Evolutionary conservation across 1,140 invertebrate genomes (phyloP).

Genomic region (Macrocentrus cingulum): DNA sequence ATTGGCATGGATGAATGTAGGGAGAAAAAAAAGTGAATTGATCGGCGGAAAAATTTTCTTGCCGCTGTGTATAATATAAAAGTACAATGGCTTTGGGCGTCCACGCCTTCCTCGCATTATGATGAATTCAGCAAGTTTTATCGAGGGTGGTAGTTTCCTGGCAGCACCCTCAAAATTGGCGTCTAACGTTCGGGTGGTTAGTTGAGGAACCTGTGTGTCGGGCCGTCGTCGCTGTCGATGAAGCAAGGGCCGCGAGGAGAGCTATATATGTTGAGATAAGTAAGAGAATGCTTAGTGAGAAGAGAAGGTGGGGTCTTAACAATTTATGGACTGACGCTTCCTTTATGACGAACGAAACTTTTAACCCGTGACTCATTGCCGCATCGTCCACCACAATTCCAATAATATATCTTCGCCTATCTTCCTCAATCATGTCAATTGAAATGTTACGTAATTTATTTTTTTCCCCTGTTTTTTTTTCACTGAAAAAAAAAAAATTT

Average conservation of each 20-base stretch:
- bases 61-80: conserved; percentile 17
- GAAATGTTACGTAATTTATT: too few species aligned
- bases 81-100: conserved; percentile 44
- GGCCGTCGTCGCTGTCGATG: conserved; percentile 8
- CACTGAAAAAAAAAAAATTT: too few species aligned
- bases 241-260: conserved; percentile 8
- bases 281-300: conserved; percentile 20
- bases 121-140: conserved; percentile 58
- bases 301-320: conserved; percentile 32
- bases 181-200: conserved; percentile 35
- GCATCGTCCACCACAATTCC: too few species aligned
- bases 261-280: conserved; percentile 3
- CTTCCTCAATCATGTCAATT: too few species aligned
- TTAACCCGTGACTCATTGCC: conserved; percentile 21
- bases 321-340: conserved; percentile 58
- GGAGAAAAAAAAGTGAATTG: not conserved
- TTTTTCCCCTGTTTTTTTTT: too few species aligned
- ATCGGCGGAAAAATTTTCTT: not conserved
- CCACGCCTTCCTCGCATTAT: conserved; percentile 49
- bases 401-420: too few species aligned
- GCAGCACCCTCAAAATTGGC: conserved; percentile 55
- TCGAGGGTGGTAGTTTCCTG: conserved; percentile 58
- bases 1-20: too few species aligned
- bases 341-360: conserved; percentile 48
- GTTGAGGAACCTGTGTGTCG: conserved; percentile 2